Evolutionary conservation across 2,888 invertebrate species (phyloP), one percentile per base, ranked within the genome.

Genomic region (Drosophila putrida): DNA sequence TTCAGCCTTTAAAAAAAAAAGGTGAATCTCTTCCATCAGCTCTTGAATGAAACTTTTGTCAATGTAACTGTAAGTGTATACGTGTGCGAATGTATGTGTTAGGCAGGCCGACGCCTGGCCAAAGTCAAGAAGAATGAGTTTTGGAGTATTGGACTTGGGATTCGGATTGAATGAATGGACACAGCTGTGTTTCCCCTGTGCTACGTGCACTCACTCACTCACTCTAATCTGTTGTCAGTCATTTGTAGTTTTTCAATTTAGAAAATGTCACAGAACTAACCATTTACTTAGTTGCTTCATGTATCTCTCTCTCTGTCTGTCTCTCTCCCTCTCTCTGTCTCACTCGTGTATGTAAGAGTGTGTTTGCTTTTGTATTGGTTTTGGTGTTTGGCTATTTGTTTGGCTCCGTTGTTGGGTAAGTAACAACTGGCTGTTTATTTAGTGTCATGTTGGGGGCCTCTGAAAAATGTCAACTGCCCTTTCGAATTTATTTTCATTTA

Each of bases 191-290:
- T 28, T 61, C 31, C 20, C 20, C 57, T 33, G 33, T 28, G 27
- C 54, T 78, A 78, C 78, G 82, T 82, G 75, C 69, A 25, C 50
- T 44, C 57, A 11, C 28, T 20, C 51, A 25, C 39, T 25, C 60
- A 67, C 71, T 76, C 76, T 89, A 81, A 89, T 81, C 89, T 84
- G 79, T 74, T 87, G 85, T 85, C 89, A 89, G 78, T 85, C 88
- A 84, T 89, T 85, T 84, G 85, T 81, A 89, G 82, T 89, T 89
- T 87, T 85, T 85, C 85, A 89, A 89, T 89, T 85, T 87, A 66
- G 85, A 84, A 78, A 85, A 87, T 85, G 85, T 89, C 88, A 89
- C 88, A 83, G 74, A 80, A 74, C 87, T 78, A 81, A 84, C 85
- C 85, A 87, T 85, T 85, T 89, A 82, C 82, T 88, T 82, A 71